A percentile compares a stretch with the other conserved stretches of the same genome.
Conservation (phyloP, 2,113 vertebrate genomes). For the Hylia prasina region DNA sequence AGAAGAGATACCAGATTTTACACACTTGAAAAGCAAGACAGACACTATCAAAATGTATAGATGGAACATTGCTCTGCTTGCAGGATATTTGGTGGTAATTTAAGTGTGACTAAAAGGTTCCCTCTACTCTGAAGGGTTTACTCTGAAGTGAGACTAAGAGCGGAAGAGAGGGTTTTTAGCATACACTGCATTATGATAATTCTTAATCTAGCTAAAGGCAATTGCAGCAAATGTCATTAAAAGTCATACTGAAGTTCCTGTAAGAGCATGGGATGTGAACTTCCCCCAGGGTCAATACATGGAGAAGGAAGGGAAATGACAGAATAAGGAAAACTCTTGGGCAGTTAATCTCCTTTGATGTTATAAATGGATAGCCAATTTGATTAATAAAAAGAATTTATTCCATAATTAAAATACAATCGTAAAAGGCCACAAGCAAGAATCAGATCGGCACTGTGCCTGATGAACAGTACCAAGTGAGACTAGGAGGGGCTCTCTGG, state of each 20-base stretch:
- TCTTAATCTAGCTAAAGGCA: neutral
- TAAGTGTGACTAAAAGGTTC: neutral
- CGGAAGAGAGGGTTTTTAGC: neutral
- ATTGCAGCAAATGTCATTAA: neutral
- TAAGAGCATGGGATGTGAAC: neutral
- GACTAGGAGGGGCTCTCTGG: too few species aligned
- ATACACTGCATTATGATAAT: rapidly evolving
- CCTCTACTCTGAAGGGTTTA: neutral
- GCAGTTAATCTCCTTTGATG: neutral
- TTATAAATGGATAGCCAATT: too few species aligned
- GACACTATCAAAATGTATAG: neutral
- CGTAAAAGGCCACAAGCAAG: too few species aligned
- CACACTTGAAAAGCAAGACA: neutral
- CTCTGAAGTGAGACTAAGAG: neutral
- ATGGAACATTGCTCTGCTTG: neutral
- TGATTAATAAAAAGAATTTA: too few species aligned
- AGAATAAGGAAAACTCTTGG: neutral
- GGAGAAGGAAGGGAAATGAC: neutral
- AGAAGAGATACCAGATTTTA: neutral
- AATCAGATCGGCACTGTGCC: too few species aligned
- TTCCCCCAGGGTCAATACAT: neutral
- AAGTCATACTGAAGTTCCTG: neutral
- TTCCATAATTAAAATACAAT: too few species aligned
- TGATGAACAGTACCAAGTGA: too few species aligned
- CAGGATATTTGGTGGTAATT: neutral